Evolutionary conservation across 2,797 vertebrate genomes (phyloP), one percentile per base, ranked within the genome.

Genomic region (Eospalax fontanierii): DNA sequence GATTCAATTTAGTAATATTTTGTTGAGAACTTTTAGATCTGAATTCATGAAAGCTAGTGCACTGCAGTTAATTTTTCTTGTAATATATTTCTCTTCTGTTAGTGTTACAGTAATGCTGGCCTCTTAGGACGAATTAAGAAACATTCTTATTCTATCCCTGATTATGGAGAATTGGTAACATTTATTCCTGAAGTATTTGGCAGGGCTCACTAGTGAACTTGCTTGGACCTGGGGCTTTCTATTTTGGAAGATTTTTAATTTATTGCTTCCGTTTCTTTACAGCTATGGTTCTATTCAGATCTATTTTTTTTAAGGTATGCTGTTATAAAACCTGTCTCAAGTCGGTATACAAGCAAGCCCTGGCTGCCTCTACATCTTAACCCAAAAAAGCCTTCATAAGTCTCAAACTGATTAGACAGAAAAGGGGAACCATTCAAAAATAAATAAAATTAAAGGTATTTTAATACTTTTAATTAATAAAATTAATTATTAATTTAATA

Each of bases 281-380:
- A 75, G 74, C 28, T 30, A 33, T 76, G 15, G 6, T 6, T 54
- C 43, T 76, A 50, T 76, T 79, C 76, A 59, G 21, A 79, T 35
- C 46, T 46, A 46, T n/a, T 46, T 46, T 75, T 59, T 99, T 96
- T 95, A 99, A 99, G 98, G 99, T 99, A 99, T 99, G 99, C 99
- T 99, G 99, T 99, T 99, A 99, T 99, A 99, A 98, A 99, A 99
- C 99, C 98, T 98, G 99, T 98, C 97, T 98, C 99, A 99, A 99
- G 99, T 99, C 99, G 99, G 99, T 99, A 99, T 99, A 99, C 99
- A 99, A 99, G 98, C 99, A 90, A 99, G 99, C 98, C 99, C 99
- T 98, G 99, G 99, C 98, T 98, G 98, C 97, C 98, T 97, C 92
- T 46, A 99, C 99, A 99, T 98, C 99, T 96, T 98, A 96, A 98